These are phyloP conservation scores for Lasiommata megera DNA, from an alignment of 2,888 invertebrate species.

Conservation along the genomic window DNA sequence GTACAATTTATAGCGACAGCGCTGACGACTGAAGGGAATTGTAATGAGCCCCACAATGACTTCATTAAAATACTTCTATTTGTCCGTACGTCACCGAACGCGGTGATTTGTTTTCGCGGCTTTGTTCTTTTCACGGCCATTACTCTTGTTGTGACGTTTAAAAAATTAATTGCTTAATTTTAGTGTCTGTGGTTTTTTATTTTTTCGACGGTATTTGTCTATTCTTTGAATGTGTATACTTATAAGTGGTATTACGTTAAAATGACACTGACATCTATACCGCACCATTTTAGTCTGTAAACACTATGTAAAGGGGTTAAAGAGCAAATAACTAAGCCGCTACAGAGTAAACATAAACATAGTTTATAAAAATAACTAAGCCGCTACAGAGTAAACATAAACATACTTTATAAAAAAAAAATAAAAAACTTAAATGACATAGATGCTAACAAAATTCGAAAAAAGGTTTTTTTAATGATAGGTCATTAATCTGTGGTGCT, in stretches of 20 bases:
- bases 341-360: too few relatives aligned
- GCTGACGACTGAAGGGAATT: conserved; percentile 52
- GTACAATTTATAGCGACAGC: conserved; percentile 52
- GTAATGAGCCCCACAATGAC: conserved; percentile 59
- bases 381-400: too few relatives aligned
- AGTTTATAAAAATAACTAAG: too few relatives aligned
- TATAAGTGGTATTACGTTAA: neutral
- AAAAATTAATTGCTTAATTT: conserved; percentile 24
- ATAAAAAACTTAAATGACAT: too few relatives aligned
- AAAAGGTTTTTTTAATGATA: too few relatives aligned
- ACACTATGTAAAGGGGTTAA: too few relatives aligned
- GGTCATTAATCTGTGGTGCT: too few relatives aligned
- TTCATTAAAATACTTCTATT: conserved; percentile 77
- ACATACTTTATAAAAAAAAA: too few relatives aligned
- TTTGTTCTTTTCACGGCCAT: conserved; percentile 46
- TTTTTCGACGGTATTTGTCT: neutral
- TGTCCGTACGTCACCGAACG: conserved; percentile 54
- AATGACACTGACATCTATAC: too few relatives aligned
- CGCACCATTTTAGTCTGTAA: too few relatives aligned
- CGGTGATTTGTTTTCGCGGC: conserved; percentile 65
- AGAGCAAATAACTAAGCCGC: too few relatives aligned
- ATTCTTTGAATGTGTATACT: neutral
- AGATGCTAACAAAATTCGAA: too few relatives aligned
- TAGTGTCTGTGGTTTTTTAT: conserved; percentile 14
- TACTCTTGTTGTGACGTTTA: conserved; percentile 30